Percentiles rank a stretch among this genome's conserved stretches.
Evolutionary conservation across 2,888 invertebrate species (phyloP).

Genomic region (Hofmannophila pseudospretella): DNA sequence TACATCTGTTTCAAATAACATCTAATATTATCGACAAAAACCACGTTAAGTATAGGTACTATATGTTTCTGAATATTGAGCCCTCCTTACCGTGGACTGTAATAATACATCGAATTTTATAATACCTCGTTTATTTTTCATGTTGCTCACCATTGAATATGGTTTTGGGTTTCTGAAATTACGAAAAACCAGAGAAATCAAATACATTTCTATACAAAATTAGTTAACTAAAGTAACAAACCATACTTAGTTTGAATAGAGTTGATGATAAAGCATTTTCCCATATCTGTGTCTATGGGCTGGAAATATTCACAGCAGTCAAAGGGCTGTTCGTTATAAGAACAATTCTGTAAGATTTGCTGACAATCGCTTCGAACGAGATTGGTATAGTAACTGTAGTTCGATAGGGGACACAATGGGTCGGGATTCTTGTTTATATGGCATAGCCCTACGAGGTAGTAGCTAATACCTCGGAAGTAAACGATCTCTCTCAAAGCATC

Average conservation of each 20-base stretch:
- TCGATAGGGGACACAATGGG: constrained; percentile 75
- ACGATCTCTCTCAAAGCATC: constrained; percentile 83
- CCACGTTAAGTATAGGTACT: neutral
- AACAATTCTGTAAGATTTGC: constrained; percentile 68
- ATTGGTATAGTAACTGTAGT: constrained; percentile 78
- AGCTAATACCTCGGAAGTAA: constrained; percentile 82
- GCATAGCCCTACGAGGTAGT: constrained; percentile 81
- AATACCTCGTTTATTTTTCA: constrained; percentile 63
- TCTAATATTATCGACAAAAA: neutral
- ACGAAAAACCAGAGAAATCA: neutral
- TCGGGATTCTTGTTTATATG: constrained; percentile 62
- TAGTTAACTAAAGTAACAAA: neutral
- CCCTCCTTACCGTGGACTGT: constrained; percentile 56
- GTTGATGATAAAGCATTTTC: constrained; percentile 79
- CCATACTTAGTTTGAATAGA: constrained; percentile 76
- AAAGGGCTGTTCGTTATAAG: constrained; percentile 70
- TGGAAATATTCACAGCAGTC: constrained; percentile 81
- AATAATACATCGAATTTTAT: constrained; percentile 67
- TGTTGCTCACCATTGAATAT: constrained; percentile 73
- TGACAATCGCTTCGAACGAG: constrained; percentile 74
- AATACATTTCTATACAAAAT: neutral
- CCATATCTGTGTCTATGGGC: constrained; percentile 77
- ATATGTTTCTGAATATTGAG: neutral
- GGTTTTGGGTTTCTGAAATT: constrained; percentile 46
- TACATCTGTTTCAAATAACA: constrained; percentile 65